Conservation (phyloP, 2,113 vertebrate species). For the Chloebia gouldiae region DNA sequence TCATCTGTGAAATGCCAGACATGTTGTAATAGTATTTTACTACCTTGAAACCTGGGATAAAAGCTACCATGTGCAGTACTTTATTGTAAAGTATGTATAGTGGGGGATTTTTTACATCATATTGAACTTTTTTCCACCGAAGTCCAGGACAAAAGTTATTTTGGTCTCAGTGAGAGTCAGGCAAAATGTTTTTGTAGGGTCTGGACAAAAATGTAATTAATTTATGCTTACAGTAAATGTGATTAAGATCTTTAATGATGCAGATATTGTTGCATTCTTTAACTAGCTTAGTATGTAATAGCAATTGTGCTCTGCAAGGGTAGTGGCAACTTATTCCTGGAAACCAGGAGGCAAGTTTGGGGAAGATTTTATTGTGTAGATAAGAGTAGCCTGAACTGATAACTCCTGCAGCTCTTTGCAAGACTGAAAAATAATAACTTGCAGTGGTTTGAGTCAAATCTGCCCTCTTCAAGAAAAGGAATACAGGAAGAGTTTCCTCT, state of each 20-base stretch:
- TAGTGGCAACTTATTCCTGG: background rate
- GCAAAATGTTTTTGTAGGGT: slow-evolving; percentile 32
- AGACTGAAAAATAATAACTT: background rate
- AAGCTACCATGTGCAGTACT: slow-evolving; percentile 2
- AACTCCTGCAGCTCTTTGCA: background rate
- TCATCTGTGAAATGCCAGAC: slow-evolving; percentile 47
- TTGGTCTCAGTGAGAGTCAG: background rate
- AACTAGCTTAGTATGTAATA: background rate
- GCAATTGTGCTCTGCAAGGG: background rate
- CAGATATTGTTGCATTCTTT: background rate
- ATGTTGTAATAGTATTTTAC: slow-evolving; percentile 48
- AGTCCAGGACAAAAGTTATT: background rate
- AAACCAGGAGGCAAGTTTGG: background rate
- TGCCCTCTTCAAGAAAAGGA: background rate
- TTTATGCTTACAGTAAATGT: slow-evolving; percentile 27
- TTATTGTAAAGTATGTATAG: background rate
- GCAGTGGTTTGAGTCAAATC: background rate
- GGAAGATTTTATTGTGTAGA: background rate
- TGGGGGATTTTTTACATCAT: background rate
- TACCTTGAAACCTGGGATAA: slow-evolving; percentile 31
- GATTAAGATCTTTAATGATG: slow-evolving; percentile 9
- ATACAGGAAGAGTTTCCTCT: background rate
- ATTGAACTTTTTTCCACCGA: background rate
- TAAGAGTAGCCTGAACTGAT: background rate
- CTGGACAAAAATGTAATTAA: slow-evolving; percentile 20